Base-by-base conservation (phyloP, 2,888 invertebrate genomes). In the Mesochorus sp. region DNA sequence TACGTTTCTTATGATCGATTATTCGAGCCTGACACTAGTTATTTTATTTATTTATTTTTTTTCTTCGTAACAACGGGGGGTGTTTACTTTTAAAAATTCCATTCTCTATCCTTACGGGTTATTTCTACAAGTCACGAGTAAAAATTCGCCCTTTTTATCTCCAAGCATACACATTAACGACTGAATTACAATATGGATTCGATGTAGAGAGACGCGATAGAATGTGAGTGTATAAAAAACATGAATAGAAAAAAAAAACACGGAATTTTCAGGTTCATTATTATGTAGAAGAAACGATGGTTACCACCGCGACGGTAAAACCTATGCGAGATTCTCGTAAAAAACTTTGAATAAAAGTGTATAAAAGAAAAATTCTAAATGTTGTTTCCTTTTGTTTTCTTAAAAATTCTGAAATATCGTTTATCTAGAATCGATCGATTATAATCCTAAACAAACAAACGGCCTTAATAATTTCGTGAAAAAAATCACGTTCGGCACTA, bases 331-430 rank as follows among this genome's bases (percentile, higher is more conserved):
- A 53, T 61, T 53, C 8, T 53, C 26, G 53, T 68, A 37, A 34
- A 62, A 74, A 73, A 83, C 76, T 61, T 67, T 51, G 70, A 78
- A 79, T 78, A 80, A 74, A 80, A 79, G 72, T 75, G 39, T 73
- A 64, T 57, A 73, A 28, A 78, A 71, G 64, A 51, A 70, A 78
- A 80, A 17, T 37, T 53, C 59, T 59, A 70, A 67, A 24, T 57
- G 47, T 72, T 67, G 26, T 44, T 66, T 71, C 53, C 47, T 70
- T 57, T 24, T n/a, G 24, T 24, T 44, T 51, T 24, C 6, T 55
- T 39, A 61, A 42, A 75, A 71, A 59, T 62, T 59, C 47, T 68
- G 74, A 62, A 62, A 70, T 64, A 62, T 72, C 47, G 28, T 28
- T 49, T 44, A 70, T 51, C 70, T 67, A 74, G 61, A 59, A 51